Base-by-base conservation (phyloP, 2,888 invertebrate genomes). In the Meiosimyza decipiens region DNA sequence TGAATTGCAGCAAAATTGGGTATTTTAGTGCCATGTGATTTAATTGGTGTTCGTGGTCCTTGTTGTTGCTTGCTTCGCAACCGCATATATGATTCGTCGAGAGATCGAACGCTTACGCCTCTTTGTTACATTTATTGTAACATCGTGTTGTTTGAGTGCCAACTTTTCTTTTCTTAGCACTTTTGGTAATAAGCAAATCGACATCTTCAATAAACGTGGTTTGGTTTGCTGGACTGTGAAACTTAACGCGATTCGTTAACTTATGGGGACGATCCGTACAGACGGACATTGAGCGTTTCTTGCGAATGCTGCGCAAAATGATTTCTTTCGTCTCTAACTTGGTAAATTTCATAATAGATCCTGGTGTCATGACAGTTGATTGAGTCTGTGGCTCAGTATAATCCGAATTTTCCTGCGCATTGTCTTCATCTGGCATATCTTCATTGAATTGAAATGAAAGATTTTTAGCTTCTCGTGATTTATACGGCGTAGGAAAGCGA, bases 1-100 rank as follows among this genome's bases (percentile, higher is more conserved):
- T 93, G 93, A 68, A 93, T 88, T 6, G 90, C 89, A 0, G 91
- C 89, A 83, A 93, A 93, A 86, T 93, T 91, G 0, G 93, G 93
- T 82, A 92, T 84, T 85, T 90, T 91, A 6, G 88, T 90, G 62
- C 89, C 88, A 13, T 78, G 71, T 2, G 79, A 79, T 72, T 73
- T 71, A 11, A 9, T 49, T 1, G 73, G 72, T 52, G 69, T 60
- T 50, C 54, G 49, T 15, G 66, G 28, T 49, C 70, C 70, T 47
- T 15, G 47, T 54, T 15, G 33, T 22, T 1, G 22, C 28, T 52
- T 70, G 18, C 40, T 16, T 0, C 47, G 57, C 9, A n/a, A 9
- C 49, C 62, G 65, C 69, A 74, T 70, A 7, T 62, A 57, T 1
- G 72, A 77, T 51, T 81, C 82, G 55, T 84, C 83, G 28, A 84